Conservation (phyloP, 1,140 invertebrate species). For the Nebria ingens region DNA sequence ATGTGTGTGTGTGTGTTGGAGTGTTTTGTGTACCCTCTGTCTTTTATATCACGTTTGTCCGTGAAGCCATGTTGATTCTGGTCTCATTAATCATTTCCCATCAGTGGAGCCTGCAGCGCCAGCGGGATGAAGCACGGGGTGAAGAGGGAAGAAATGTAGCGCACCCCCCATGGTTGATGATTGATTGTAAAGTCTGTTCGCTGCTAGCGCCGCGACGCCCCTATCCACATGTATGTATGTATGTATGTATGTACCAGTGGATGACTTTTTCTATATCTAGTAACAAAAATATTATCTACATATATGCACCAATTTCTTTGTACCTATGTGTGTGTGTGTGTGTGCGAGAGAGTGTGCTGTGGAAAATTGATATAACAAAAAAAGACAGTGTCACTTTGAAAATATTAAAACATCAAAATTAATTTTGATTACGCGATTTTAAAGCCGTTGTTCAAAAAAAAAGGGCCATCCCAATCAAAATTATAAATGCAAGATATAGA, state of each 20-base stretch:
- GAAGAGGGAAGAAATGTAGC: background rate
- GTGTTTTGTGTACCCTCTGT: background rate
- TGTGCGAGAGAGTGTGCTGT: too few species aligned
- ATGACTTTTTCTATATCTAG: background rate
- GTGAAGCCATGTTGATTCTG: conserved; percentile 14
- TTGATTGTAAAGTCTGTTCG: conserved; percentile 19
- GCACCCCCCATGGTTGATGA: conserved; percentile 11
- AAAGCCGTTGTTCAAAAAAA: too few species aligned
- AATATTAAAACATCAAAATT: too few species aligned
- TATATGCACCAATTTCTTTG: too few species aligned
- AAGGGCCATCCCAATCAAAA: background rate
- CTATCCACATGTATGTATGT: background rate
- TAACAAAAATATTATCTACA: too few species aligned
- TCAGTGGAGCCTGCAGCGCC: conserved; percentile 11
- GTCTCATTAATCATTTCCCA: conserved; percentile 20
- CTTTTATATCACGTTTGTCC: too few species aligned
- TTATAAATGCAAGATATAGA: background rate
- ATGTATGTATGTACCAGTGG: too few species aligned
- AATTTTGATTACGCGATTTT: too few species aligned
- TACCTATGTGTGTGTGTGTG: too few species aligned
- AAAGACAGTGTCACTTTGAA: too few species aligned
- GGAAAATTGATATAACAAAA: too few species aligned
- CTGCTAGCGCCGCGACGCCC: background rate
- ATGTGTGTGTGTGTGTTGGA: background rate
- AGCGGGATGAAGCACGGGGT: background rate